phyloP scores from a whole-genome alignment of 2,113 vertebrate genomes.

The Chloropsis cyanopogon region DNA sequence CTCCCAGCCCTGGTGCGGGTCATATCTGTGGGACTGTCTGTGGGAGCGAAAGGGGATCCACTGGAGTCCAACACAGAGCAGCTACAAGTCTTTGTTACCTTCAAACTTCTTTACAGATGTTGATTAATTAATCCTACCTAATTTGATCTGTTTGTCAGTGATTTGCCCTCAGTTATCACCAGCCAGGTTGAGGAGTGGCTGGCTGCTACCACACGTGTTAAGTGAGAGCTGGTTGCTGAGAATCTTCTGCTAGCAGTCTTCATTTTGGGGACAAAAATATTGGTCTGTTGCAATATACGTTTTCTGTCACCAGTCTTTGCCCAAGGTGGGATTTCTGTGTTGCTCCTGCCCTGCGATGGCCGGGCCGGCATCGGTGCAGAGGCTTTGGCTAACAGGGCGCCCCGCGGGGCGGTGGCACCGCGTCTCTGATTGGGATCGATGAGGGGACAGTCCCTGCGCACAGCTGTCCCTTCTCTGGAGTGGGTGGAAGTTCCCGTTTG shows the following conservation, averaged over 20 bases:
- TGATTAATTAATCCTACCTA: background rate
- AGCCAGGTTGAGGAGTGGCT: fast-evolving
- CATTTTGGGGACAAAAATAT: fast-evolving
- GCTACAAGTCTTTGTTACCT: background rate
- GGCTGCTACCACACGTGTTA: background rate
- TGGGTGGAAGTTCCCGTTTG: background rate
- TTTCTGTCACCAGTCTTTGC: background rate
- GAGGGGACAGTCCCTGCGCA: fast-evolving
- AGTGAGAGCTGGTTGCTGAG: background rate
- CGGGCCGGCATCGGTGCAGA: background rate
- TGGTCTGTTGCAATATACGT: fast-evolving
- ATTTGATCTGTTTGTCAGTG: background rate
- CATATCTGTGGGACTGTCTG: fast-evolving
- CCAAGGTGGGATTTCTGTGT: background rate
- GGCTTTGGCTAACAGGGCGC: fast-evolving
- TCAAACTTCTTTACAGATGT: background rate
- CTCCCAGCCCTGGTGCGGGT: background rate
- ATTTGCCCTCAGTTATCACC: background rate
- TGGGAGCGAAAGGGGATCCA: background rate
- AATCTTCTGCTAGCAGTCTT: background rate
- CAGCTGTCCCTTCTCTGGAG: fast-evolving
- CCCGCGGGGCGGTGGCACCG: fast-evolving
- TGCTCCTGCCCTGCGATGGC: background rate
- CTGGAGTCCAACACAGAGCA: background rate
- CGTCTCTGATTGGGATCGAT: fast-evolving